Percentiles rank a stretch among this genome's conserved stretches.
Conservation (phyloP, 2,888 invertebrate genomes). For the Drosophila emarginata region DNA sequence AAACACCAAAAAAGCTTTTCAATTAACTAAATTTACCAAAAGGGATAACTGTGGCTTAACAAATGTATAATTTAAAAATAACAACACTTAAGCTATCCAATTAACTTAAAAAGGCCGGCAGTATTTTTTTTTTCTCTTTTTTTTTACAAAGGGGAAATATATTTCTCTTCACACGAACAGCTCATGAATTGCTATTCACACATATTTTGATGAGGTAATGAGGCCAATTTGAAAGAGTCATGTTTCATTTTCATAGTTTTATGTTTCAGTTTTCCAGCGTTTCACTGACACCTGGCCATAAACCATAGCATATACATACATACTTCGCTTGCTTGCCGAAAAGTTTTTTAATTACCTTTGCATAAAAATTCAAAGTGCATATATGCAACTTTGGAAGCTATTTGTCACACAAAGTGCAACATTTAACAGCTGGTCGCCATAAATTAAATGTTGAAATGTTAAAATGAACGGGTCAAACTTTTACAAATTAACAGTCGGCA, state of each 20-base stretch:
- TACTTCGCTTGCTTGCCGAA: slow-evolving; percentile 9
- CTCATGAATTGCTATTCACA: neutral
- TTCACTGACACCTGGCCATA: slow-evolving; percentile 8
- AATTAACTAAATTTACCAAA: too few species aligned
- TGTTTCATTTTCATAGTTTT: neutral
- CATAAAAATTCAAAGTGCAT: slow-evolving; percentile 60
- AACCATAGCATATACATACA: slow-evolving; percentile 20
- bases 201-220: neutral
- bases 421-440: slow-evolving; percentile 67
- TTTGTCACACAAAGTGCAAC: slow-evolving; percentile 67
- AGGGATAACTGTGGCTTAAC: too few species aligned
- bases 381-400: slow-evolving; percentile 60
- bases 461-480: slow-evolving; percentile 59
- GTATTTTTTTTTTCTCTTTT: too few species aligned
- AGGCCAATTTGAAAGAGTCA: slow-evolving; percentile 1
- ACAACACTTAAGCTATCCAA: too few species aligned
- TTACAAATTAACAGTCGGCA: slow-evolving; percentile 65
- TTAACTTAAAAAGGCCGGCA: too few species aligned
- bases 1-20: too few species aligned
- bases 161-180: neutral
- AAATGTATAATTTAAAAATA: too few species aligned
- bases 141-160: neutral
- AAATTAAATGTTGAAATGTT: slow-evolving; percentile 63
- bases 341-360: slow-evolving; percentile 58
- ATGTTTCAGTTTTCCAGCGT: neutral